phyloP scores from a whole-genome alignment of 2,113 vertebrate genomes.

The Eulacestoma nigropectus region DNA sequence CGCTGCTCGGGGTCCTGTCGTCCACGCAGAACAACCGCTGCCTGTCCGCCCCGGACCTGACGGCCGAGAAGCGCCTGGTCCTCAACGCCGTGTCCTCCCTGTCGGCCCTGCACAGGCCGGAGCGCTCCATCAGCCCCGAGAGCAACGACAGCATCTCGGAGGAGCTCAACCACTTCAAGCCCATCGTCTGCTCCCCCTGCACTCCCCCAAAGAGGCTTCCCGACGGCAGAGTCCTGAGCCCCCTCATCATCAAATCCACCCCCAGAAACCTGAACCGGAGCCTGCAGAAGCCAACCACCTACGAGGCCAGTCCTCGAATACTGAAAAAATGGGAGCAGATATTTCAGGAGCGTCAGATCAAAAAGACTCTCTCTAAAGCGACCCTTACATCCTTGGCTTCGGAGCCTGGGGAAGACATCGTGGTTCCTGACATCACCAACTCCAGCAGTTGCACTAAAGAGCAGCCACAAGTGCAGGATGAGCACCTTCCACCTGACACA shows the following conservation, averaged over 20 bases:
- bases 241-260: constrained; percentile 91
- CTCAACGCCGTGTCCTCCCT: constrained; percentile 66
- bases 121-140: constrained; percentile 90
- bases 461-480: neutral
- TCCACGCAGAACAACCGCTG: constrained; percentile 90
- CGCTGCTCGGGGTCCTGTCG: constrained; percentile 81
- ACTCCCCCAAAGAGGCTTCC: constrained; percentile 92
- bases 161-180: constrained; percentile 97
- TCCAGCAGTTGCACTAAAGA: constrained; percentile 21
- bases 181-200: constrained; percentile 94
- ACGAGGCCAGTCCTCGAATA: constrained; percentile 87
- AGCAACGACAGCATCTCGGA: constrained; percentile 99
- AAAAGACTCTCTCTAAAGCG: constrained; percentile 84
- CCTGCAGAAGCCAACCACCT: constrained; percentile 87
- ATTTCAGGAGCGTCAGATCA: constrained; percentile 86
- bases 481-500: neutral
- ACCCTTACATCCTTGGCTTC: constrained; percentile 78
- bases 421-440: neutral
- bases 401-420: constrained; percentile 49
- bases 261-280: constrained; percentile 86
- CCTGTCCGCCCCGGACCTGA: constrained; percentile 82
- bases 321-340: constrained; percentile 95
- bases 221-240: constrained; percentile 84
- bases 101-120: constrained; percentile 65
- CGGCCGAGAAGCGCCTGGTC: constrained; percentile 72